These are phyloP conservation scores for Cataglyphis rosenhaueri DNA, from an alignment of 2,888 invertebrate species.

Conservation along the genomic window DNA sequence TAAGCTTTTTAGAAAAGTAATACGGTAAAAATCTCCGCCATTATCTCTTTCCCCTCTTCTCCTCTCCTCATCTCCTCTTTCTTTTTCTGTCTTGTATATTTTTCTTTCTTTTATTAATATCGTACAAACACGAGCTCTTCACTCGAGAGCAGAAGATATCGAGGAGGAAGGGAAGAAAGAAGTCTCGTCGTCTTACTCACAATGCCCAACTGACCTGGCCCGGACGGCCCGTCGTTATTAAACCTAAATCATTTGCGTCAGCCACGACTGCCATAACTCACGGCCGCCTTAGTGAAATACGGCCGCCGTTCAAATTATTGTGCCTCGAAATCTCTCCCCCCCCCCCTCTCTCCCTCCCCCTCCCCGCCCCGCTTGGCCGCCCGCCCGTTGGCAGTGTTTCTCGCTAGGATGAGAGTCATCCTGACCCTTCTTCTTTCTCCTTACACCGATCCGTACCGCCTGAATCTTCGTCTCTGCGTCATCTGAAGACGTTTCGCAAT, in stretches of 20 bases:
- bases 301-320: constrained; percentile 83
- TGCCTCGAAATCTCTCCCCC: constrained; percentile 55
- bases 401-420: constrained; percentile 50
- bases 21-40: neutral
- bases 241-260: constrained; percentile 85
- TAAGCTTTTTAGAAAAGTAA: neutral
- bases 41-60: neutral
- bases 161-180: constrained; percentile 24
- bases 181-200: constrained; percentile 70
- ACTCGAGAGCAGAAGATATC: constrained; percentile 57
- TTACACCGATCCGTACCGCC: constrained; percentile 48
- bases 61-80: too few species aligned
- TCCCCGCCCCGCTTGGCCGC: constrained; percentile 15
- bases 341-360: constrained; percentile 34
- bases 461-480: constrained; percentile 62
- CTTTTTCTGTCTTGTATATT: neutral
- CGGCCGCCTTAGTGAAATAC: constrained; percentile 82
- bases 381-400: constrained; percentile 62
- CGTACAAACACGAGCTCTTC: constrained; percentile 35
- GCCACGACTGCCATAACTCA: constrained; percentile 83
- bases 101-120: constrained; percentile 11
- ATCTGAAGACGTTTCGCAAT: constrained; percentile 67
- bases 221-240: constrained; percentile 83
- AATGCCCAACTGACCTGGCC: constrained; percentile 82
- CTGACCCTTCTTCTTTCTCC: constrained; percentile 24